Evolutionary conservation across 2,888 invertebrate species (phyloP), one percentile per base, ranked within the genome.

Genomic region (Tetropium fuscum): DNA sequence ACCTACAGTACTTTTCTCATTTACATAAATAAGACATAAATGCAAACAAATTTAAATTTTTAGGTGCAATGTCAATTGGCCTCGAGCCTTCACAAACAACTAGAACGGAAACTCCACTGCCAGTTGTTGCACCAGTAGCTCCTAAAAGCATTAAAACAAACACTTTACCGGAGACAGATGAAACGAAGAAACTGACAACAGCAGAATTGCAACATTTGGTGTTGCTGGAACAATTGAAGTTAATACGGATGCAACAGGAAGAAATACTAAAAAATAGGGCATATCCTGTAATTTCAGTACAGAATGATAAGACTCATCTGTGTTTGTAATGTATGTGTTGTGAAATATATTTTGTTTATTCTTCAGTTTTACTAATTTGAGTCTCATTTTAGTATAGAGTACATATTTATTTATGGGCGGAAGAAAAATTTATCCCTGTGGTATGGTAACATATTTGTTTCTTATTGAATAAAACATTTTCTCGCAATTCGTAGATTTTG

Each of bases 211-310:
- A 30, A 30, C 10, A 11, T 30, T 30, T 30, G 11, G 30, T 30
- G 30, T 30, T 30, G n/a, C 30, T 30, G 30, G 10, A 30, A 30
- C 30, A 30, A 30, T 30, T 30, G 30, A 30, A 30, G 30, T 30
- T 30, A 30, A 30, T 30, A 3, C 30, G n/a, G 30, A 30, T 30
- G 30, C 30, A 30, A 30, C 30, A 30, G 30, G 10, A 30, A 30
- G 30, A 30, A 30, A 30, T 30, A 30, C 10, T 10, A 30, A 30
- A 30, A 30, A 30, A 2, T 30, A 30, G 30, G 30, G 30, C 30
- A 30, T 2, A 30, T 30, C 30, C 30, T 30, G 30, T 30, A 2
- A 30, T 11, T 30, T 3, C 30, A 30, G 30, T 30, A 10, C 10
- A 30, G n/a, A 10, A 3, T 30, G 30, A 30, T 30, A 30, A 30